Evolutionary conservation across 2,888 invertebrate genomes (phyloP).

Genomic region (Synergus umbraculus): DNA sequence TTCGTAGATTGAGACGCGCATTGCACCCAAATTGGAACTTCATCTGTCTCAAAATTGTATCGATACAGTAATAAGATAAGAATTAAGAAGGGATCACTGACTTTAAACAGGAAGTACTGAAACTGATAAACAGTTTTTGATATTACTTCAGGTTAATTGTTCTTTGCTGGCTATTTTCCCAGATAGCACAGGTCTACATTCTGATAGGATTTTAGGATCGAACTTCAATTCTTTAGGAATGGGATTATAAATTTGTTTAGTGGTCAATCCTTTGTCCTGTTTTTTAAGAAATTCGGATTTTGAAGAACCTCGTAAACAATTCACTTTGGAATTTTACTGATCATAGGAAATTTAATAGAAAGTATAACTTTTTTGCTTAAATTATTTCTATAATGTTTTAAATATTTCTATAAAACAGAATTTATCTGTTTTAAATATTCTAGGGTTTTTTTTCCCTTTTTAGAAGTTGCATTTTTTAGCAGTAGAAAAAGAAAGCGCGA

Average conservation of each 20-base stretch:
- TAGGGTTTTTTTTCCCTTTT: not conserved
- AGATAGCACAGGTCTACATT: not conserved
- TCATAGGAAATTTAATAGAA: not conserved
- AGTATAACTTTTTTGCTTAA: not conserved
- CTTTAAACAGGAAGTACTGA: not conserved
- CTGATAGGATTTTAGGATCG: not conserved
- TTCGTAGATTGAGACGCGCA: constrained; percentile 41
- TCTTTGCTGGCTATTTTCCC: not conserved
- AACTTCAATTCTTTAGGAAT: not conserved
- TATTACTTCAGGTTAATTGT: not conserved
- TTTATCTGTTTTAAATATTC: not conserved
- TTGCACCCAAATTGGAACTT: constrained; percentile 39
- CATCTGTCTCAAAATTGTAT: not conserved
- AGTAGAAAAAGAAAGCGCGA: not conserved
- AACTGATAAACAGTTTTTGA: not conserved
- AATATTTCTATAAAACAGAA: not conserved
- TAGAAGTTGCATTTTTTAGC: not conserved
- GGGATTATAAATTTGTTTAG: not conserved
- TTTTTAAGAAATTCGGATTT: not conserved
- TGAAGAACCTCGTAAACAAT: not conserved
- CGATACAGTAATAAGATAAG: not conserved
- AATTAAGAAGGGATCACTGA: not conserved
- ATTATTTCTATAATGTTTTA: not conserved
- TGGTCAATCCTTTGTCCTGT: not conserved
- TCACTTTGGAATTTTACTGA: not conserved